phyloP scores from a whole-genome alignment of 2,797 vertebrate genomes.

The Acanthiza pusilla region DNA sequence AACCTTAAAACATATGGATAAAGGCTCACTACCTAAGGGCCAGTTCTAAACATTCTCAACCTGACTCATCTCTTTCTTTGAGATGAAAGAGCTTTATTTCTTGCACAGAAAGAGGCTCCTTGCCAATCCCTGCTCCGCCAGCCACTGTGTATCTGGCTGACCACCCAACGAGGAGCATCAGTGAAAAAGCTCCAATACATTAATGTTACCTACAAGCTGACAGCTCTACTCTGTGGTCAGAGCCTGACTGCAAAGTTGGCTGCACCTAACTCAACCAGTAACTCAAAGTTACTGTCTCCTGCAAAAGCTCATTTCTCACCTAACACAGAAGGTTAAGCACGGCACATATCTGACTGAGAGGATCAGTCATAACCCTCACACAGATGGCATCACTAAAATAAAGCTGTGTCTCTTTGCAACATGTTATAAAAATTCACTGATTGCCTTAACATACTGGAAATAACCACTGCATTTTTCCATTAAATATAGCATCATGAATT shows the following conservation, averaged over 20 bases:
- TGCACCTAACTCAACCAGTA: neutral
- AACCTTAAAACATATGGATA: neutral
- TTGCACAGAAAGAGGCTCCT: neutral
- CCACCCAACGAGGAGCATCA: neutral
- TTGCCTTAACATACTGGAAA: neutral
- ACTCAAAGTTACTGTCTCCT: neutral
- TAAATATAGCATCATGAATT: neutral
- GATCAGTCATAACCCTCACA: neutral
- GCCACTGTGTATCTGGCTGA: neutral
- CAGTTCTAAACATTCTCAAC: neutral
- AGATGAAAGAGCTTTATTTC: neutral
- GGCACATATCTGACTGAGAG: rapidly evolving
- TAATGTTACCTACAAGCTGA: neutral
- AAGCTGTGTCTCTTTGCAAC: neutral
- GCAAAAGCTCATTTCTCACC: neutral
- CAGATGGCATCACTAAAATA: neutral
- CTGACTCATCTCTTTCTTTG: neutral
- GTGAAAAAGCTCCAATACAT: neutral
- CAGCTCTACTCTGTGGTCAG: neutral
- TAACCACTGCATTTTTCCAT: neutral
- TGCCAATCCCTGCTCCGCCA: neutral
- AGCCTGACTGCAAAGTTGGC: neutral
- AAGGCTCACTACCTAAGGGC: neutral
- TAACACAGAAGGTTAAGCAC: neutral
- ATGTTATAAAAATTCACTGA: neutral